phyloP scores from a whole-genome alignment of 1,140 invertebrate species.

The Sipha flava region DNA sequence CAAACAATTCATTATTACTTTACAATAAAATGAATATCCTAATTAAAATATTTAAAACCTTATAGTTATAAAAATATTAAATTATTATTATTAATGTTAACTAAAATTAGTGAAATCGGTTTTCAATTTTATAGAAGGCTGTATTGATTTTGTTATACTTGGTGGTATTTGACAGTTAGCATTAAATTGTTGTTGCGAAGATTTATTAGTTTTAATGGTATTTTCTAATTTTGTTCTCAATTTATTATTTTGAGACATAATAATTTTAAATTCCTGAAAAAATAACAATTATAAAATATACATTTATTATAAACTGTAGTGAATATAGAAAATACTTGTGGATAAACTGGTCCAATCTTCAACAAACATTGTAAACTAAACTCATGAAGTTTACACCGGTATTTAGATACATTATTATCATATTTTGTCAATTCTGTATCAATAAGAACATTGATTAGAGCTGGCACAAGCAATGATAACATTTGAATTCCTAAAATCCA shows the following conservation, averaged over 20 bases:
- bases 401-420: slow-evolving; percentile 51
- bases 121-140: slow-evolving; percentile 85
- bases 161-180: slow-evolving; percentile 42
- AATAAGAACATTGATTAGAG: slow-evolving; percentile 74
- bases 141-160: slow-evolving; percentile 47
- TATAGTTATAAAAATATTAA: neutral
- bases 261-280: slow-evolving; percentile 74
- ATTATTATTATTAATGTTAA: neutral
- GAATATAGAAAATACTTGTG: slow-evolving; percentile 52
- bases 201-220: slow-evolving; percentile 71
- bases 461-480: slow-evolving; percentile 75
- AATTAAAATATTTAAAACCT: neutral
- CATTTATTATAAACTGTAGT: slow-evolving; percentile 37
- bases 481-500: slow-evolving; percentile 68
- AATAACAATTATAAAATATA: slow-evolving; percentile 41
- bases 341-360: slow-evolving; percentile 83
- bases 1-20: neutral
- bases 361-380: slow-evolving; percentile 79
- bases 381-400: slow-evolving; percentile 66
- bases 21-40: neutral
- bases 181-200: slow-evolving; percentile 45
- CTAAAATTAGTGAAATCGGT: slow-evolving; percentile 92
- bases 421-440: slow-evolving; percentile 53
- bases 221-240: slow-evolving; percentile 73
- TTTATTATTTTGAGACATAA: slow-evolving; percentile 74